These are phyloP conservation scores for Ivindomyrus marchei DNA, from an alignment of 2,113 vertebrate genomes.

Conservation along the genomic window DNA sequence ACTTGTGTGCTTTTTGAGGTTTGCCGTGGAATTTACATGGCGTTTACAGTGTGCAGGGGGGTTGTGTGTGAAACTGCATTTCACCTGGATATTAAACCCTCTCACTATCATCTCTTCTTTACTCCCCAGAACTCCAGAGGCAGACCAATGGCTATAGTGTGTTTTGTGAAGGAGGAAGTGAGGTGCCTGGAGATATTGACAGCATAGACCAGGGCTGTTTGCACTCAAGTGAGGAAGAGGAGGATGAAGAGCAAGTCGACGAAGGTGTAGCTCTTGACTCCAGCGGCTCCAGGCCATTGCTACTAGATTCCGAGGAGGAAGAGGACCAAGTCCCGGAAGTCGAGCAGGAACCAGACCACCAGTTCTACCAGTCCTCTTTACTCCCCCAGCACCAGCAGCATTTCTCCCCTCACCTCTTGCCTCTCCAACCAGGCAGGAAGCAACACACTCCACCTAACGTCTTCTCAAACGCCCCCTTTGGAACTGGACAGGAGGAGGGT, in stretches of 20 bases:
- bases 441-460: constrained; percentile 55
- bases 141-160: constrained; percentile 51
- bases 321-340: constrained; percentile 51
- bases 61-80: not conserved
- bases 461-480: constrained; percentile 82
- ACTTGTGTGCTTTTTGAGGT: not conserved
- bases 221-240: constrained; percentile 89
- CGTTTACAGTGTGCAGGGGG: not conserved
- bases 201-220: constrained; percentile 57
- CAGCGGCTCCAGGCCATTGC: constrained; percentile 83
- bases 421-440: not conserved
- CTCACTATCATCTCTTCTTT: constrained; percentile 29
- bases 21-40: not conserved
- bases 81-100: not conserved
- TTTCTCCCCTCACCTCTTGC: not conserved
- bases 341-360: constrained; percentile 31
- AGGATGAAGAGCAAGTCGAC: constrained; percentile 26
- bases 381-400: constrained; percentile 18
- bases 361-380: not conserved
- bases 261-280: constrained; percentile 68
- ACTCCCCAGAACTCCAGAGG: constrained; percentile 45
- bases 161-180: constrained; percentile 42
- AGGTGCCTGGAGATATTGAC: constrained; percentile 23
- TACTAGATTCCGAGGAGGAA: constrained; percentile 88
- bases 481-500: constrained; percentile 52